phyloP scores from a whole-genome alignment of 2,797 vertebrate species.

The Malurus leucopterus region DNA sequence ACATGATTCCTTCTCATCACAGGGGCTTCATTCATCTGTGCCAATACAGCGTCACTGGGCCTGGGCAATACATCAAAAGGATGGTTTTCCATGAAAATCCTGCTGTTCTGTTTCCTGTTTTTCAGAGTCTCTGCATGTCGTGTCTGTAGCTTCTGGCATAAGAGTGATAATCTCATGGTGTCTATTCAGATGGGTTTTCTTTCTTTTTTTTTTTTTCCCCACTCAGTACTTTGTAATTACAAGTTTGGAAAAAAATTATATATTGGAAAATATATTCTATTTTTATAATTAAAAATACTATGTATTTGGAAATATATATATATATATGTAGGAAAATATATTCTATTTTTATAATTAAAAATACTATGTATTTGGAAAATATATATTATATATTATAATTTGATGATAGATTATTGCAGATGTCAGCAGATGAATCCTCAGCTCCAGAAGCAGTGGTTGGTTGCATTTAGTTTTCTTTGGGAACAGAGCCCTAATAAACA shows the following conservation, averaged over 20 bases:
- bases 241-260: background rate
- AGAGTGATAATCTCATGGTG: background rate
- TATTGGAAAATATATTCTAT: too few species aligned
- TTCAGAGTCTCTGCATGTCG: background rate
- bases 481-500: background rate
- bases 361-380: too few species aligned
- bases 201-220: accelerated
- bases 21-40: background rate
- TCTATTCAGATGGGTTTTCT: background rate
- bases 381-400: background rate
- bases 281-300: too few species aligned
- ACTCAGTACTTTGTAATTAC: background rate
- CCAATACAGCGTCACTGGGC: background rate
- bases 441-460: background rate
- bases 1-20: background rate
- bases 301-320: too few species aligned
- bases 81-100: background rate
- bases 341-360: too few species aligned
- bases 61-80: background rate
- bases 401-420: background rate
- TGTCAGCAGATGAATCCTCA: background rate
- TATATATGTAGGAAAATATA: too few species aligned
- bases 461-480: background rate
- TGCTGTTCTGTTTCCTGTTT: background rate
- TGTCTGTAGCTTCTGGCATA: background rate